Evolutionary conservation across 2,113 vertebrate species (phyloP).

Genomic region (Ammodramus savannarum): DNA sequence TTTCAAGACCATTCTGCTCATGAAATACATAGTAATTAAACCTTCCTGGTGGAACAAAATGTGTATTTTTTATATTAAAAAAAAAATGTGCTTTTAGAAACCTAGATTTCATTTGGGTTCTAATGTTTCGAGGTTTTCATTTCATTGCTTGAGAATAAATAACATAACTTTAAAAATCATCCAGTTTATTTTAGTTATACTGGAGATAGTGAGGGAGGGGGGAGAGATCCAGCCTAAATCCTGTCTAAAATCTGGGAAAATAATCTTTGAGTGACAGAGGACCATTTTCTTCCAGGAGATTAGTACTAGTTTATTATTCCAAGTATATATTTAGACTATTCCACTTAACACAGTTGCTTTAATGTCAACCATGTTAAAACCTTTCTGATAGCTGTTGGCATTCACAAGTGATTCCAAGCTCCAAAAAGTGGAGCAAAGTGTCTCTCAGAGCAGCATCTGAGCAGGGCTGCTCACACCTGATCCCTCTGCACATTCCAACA

Average conservation of each 20-base stretch:
- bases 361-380: neutral
- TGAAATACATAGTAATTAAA: neutral
- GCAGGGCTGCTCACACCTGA: neutral
- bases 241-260: neutral
- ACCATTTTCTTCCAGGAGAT: neutral
- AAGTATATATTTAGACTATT: neutral
- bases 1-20: neutral
- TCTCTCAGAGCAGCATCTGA: neutral
- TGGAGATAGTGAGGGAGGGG: neutral
- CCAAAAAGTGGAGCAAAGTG: neutral
- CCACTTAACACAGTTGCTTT: neutral
- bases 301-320: neutral
- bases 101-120: neutral
- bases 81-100: neutral
- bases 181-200: neutral
- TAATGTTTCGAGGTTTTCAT: neutral
- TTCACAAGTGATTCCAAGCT: neutral
- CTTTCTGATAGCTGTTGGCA: neutral
- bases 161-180: neutral
- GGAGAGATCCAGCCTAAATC: neutral
- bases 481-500: neutral
- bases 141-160: neutral
- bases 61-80: accelerated
- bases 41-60: neutral
- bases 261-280: neutral